Conservation (phyloP, 2,113 vertebrate genomes). For the Glaucomys volans region DNA sequence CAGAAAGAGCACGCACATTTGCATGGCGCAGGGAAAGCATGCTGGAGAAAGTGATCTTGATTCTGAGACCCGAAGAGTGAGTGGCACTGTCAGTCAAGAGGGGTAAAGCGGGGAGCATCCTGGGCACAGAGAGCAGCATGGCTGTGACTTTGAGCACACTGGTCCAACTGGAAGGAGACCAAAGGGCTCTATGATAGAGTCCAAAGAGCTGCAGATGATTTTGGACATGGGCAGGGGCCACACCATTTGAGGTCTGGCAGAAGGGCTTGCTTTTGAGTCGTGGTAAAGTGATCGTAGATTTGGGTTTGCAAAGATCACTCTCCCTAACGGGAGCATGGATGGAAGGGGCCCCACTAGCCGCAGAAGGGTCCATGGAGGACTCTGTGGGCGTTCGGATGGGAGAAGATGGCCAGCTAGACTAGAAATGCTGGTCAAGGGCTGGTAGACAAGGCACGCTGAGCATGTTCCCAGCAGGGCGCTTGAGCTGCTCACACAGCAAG, state of each 20-base stretch:
- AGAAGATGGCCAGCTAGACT: not conserved
- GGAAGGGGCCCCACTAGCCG: accelerated
- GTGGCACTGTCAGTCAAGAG: no score
- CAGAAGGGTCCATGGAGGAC: not conserved
- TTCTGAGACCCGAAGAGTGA: not conserved
- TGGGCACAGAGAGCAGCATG: not conserved
- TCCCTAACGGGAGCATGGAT: not conserved
- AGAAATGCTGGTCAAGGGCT: not conserved
- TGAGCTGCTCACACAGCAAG: not conserved
- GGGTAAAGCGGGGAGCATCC: not conserved
- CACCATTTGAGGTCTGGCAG: accelerated
- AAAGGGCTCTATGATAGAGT: not conserved
- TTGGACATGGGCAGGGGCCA: not conserved
- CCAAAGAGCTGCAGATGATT: not conserved
- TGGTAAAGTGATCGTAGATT: not conserved
- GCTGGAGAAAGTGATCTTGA: not conserved
- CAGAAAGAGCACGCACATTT: no score
- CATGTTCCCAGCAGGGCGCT: not conserved
- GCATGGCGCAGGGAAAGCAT: not conserved
- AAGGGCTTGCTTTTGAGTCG: not conserved
- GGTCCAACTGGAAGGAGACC: not conserved
- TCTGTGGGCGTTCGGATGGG: not conserved
- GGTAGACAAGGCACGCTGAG: not conserved
- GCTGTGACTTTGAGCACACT: accelerated
- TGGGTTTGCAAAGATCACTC: not conserved